Percentiles rank a stretch among this genome's conserved stretches.
Evolutionary conservation across 2,113 vertebrate species (phyloP).

Genomic region (Dascyllus trimaculatus): DNA sequence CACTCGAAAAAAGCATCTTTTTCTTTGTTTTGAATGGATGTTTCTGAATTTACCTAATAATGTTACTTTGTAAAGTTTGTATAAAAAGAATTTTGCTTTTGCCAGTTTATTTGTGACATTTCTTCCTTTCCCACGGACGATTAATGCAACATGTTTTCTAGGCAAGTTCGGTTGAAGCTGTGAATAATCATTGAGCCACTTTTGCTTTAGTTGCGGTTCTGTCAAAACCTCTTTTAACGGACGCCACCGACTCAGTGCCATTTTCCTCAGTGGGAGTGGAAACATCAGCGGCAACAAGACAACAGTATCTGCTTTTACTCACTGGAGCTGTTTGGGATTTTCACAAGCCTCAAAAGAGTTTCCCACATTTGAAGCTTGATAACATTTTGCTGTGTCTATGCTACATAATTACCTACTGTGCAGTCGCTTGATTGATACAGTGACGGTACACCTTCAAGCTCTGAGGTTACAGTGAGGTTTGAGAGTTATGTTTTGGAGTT

Average conservation of each 20-base stretch:
- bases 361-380: constrained; percentile 42
- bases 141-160: constrained; percentile 57
- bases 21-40: constrained; percentile 32
- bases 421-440: constrained; percentile 30
- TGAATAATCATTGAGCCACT: constrained; percentile 77
- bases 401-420: constrained; percentile 8
- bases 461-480: constrained; percentile 38
- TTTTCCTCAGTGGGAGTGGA: constrained; percentile 29
- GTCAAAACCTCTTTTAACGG: constrained; percentile 46
- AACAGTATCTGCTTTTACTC: constrained; percentile 36
- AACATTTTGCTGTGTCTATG: constrained; percentile 41
- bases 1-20: neutral
- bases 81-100: constrained; percentile 55
- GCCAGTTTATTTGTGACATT: constrained; percentile 32
- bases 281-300: neutral
- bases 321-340: constrained; percentile 56
- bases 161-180: constrained; percentile 76
- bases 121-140: constrained; percentile 41
- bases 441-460: constrained; percentile 31
- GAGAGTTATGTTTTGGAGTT: neutral
- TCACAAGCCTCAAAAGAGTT: constrained; percentile 31
- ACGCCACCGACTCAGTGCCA: constrained; percentile 63
- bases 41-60: constrained; percentile 42
- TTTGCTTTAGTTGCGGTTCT: constrained; percentile 63
- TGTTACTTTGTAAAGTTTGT: constrained; percentile 56